A percentile compares a stretch with the other conserved stretches of the same genome.
Conservation (phyloP, 2,113 vertebrate species). For the Epinephelus lanceolatus region DNA sequence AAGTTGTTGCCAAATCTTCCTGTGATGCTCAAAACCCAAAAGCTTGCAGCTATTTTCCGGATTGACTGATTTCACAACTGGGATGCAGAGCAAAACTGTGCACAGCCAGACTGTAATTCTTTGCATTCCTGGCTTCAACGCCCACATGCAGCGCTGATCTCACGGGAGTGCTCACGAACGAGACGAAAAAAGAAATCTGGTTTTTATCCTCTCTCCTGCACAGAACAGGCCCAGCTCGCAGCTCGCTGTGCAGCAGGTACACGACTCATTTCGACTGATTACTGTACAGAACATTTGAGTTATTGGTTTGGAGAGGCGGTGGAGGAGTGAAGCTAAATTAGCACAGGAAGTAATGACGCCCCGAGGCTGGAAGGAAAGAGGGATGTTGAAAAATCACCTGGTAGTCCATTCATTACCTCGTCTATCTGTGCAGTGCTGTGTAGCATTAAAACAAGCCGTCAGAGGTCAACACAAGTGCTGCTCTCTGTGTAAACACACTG, state of each 20-base stretch:
- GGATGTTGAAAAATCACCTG: slow-evolving; percentile 27
- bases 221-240: not conserved
- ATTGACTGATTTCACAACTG: slow-evolving; percentile 63
- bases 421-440: slow-evolving; percentile 1
- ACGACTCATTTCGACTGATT: slow-evolving; percentile 47
- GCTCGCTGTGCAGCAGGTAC: slow-evolving; percentile 14
- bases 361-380: slow-evolving; percentile 28
- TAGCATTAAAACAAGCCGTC: slow-evolving; percentile 23
- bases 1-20: slow-evolving; percentile 49
- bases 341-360: slow-evolving; percentile 39
- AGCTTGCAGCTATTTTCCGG: slow-evolving; percentile 59
- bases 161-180: slow-evolving; percentile 35
- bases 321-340: slow-evolving; percentile 39
- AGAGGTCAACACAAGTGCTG: not conserved
- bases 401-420: slow-evolving; percentile 33
- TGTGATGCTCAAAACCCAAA: slow-evolving; percentile 47
- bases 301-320: slow-evolving; percentile 30
- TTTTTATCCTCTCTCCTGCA: slow-evolving; percentile 18
- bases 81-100: slow-evolving; percentile 53
- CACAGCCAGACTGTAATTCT: slow-evolving; percentile 54
- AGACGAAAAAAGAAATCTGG: slow-evolving; percentile 7
- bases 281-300: slow-evolving; percentile 34
- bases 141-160: slow-evolving; percentile 48
- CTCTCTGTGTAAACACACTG: not conserved
- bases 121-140: slow-evolving; percentile 32